A percentile compares a stretch with the other conserved stretches of the same genome.
phyloP scores from a whole-genome alignment of 2,797 vertebrate genomes.

The Rostrhamus sociabilis region DNA sequence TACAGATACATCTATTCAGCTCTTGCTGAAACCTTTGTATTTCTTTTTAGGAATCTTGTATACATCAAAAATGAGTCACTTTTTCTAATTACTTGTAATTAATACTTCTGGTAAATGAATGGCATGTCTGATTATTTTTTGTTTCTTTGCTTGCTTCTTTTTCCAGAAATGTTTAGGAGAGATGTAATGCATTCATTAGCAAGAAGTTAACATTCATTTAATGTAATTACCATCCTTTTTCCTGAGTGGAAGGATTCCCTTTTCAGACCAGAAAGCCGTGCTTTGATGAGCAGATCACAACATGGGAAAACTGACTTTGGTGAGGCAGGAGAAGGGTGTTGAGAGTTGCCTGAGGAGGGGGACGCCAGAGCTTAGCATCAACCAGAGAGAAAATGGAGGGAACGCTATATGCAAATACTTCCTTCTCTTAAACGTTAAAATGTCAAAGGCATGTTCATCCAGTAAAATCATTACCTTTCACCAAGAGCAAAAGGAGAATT shows the following conservation, averaged over 20 bases:
- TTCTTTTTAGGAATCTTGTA: conserved; percentile 1
- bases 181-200: conserved; percentile 54
- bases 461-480: conserved; percentile 38
- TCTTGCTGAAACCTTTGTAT: not conserved
- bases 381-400: not conserved
- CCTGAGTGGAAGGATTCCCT: conserved; percentile 14
- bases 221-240: conserved; percentile 34
- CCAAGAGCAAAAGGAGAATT: not conserved
- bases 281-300: conserved; percentile 13
- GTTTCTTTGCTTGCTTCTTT: conserved; percentile 38
- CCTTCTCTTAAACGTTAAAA: not conserved
- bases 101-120: conserved; percentile 48
- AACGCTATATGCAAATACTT: not conserved
- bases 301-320: not conserved
- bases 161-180: conserved; percentile 52
- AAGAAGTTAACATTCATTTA: conserved; percentile 50
- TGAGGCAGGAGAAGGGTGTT: not conserved
- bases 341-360: not conserved
- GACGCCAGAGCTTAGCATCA: not conserved
- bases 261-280: conserved; percentile 9
- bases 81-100: conserved; percentile 53
- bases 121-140: conserved; percentile 37
- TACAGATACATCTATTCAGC: not conserved
- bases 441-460: not conserved
- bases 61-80: conserved; percentile 30